Base-by-base conservation (phyloP, 2,797 vertebrate species). In the Sebastiscus tertius region DNA sequence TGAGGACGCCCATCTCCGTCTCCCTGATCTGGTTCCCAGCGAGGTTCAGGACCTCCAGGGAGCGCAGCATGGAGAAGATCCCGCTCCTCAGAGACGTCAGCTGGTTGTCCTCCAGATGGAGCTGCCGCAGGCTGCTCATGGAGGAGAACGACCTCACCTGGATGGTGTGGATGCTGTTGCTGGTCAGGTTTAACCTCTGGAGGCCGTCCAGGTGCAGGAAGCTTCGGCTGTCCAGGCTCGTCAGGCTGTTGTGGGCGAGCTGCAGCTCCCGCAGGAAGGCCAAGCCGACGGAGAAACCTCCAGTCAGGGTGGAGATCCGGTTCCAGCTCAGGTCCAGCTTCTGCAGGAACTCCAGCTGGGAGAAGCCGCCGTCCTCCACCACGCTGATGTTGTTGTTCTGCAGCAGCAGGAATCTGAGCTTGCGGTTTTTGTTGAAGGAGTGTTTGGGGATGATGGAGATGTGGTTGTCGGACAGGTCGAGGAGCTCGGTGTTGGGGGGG, bases 241-340 rank as follows among this genome's bases (percentile, higher is more conserved):
- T 90, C 68, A 97, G 88, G 8, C 31, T 74, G 89, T 97, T 97
- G 74, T 96, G 88, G 4, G 94, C 80, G 10, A 97, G 85, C 64
- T 89, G 92, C 33, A 97, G 94, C 81, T 97, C 95, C 4, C 81
- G 85, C 27, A 97, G 92, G 12, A 91, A 87, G 3, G 84, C 62
- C 62, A 97, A 85, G 10, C 96, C 96, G 1, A 70, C 3, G 3
- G 95, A 96, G 87, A 97, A 97, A 0, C 94, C 94, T 3, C 80
- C 85, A 0, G 81, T 72, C 71, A 97, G 93, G 26, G 46, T 3
- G 2, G 88, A 73, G 74, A 97, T 94, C 49, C 31, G 81, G 80
- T 97, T 97, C 82, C 93, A 83, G 89, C 94, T 95, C 66, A 97
- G 92, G 87, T 97, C 96, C 85, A 97, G 92, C 63, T 92, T 96